These are phyloP conservation scores for Manis pentadactyla DNA, from an alignment of 2,797 vertebrate genomes.

Conservation along the genomic window DNA sequence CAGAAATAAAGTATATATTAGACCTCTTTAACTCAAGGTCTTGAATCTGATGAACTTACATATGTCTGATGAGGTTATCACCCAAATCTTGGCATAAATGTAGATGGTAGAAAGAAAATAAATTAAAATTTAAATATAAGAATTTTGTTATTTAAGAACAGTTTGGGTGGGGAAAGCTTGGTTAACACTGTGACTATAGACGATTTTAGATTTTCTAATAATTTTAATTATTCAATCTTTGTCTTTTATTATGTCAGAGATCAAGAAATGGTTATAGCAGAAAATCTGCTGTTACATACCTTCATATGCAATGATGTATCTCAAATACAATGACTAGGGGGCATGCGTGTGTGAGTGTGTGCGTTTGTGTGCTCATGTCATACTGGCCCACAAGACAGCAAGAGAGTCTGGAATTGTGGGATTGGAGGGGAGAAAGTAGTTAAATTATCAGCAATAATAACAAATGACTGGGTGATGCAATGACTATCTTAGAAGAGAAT, in stretches of 20 bases:
- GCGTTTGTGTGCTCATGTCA: neutral
- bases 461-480: neutral
- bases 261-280: neutral
- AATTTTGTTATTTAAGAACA: slow-evolving; percentile 42
- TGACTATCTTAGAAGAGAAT: neutral
- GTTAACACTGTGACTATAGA: neutral
- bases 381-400: neutral
- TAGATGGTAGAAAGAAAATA: slow-evolving; percentile 24
- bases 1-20: slow-evolving; percentile 22
- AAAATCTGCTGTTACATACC: neutral
- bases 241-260: neutral
- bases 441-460: neutral
- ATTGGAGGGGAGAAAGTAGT: neutral
- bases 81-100: slow-evolving; percentile 20
- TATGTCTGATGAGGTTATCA: neutral
- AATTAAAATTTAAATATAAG: slow-evolving; percentile 30
- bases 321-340: neutral
- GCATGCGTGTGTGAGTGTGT: neutral
- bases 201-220: neutral
- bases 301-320: neutral
- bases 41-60: neutral
- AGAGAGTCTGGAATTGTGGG: neutral
- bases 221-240: slow-evolving; percentile 17
- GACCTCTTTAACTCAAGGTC: neutral
- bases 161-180: neutral